Evolutionary conservation across 2,113 vertebrate genomes (phyloP), one percentile per base, ranked within the genome.

Genomic region (Misgurnus mizolepis): DNA sequence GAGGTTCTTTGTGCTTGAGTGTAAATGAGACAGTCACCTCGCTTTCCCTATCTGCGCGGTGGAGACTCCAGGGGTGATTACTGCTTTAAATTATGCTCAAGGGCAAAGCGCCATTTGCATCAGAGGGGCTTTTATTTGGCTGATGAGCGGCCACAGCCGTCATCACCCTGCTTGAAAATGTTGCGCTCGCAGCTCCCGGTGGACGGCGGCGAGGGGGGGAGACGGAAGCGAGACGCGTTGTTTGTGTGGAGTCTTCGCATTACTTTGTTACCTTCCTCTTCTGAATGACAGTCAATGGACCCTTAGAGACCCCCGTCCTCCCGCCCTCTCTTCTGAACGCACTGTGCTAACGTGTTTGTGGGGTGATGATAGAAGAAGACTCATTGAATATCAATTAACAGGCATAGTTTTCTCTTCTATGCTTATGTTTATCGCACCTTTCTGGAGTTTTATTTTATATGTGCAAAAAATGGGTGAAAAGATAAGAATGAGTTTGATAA

Each of bases 51-150:
- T 94, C 94, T 92, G 93, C 93, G 93, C 94, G 94, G 94, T 81
- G 90, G 95, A 95, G 94, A 96, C 90, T 90, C 95, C 94, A 94
- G 96, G 95, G 96, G 96, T 98, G 96, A 99, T 99, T 99, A 99
- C 96, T 94, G 95, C 95, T 97, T 96, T 96, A 98, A 99, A 98
- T 99, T 98, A 98, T 96, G 96, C 96, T 98, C 97, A 98, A 97
- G 97, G 98, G 96, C 98, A 98, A 97, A 96, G 95, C 95, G 93
- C 93, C 96, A 97, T 98, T 98, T 97, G 95, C 96, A 97, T 98
- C 95, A 96, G 94, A 95, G 95, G 83, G 80, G 77, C 83, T 82
- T 85, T 85, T 85, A 85, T 82, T 82, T 76, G 76, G 80, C 68
- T 85, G 83, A 85, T 82, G 80, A 85, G 80, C 17, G 60, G 76